Conservation (phyloP, 2,888 invertebrate genomes). For the Tetragonisca angustula region DNA sequence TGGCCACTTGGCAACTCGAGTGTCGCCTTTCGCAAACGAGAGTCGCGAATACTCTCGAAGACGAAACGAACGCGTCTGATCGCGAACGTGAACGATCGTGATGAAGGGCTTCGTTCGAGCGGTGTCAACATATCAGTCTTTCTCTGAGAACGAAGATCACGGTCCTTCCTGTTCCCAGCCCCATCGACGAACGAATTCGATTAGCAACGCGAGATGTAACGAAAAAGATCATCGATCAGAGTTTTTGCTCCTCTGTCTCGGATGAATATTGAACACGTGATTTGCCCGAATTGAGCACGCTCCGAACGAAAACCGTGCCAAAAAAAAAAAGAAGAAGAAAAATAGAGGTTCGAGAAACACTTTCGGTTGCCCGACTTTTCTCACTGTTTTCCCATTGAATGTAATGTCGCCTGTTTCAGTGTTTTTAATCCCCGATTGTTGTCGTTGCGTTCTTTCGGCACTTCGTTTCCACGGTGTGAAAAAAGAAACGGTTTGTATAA, state of each 20-base stretch:
- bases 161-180: constrained; percentile 1
- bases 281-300: neutral
- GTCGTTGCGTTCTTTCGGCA: neutral
- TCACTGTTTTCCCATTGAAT: neutral
- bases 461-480: no score
- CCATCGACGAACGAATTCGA: neutral
- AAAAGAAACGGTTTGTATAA: no score
- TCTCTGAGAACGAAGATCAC: constrained; percentile 30
- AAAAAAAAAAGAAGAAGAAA: neutral
- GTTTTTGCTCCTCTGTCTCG: neutral
- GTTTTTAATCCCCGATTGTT: neutral
- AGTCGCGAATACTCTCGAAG: no score
- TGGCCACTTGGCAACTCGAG: no score
- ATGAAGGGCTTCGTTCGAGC: constrained; percentile 27
- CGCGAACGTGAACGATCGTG: neutral
- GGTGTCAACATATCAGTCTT: constrained; percentile 59
- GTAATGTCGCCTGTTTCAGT: neutral
- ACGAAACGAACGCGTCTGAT: no score
- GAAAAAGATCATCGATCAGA: neutral
- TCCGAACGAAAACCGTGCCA: neutral
- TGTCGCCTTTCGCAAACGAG: no score
- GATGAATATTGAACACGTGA: neutral
- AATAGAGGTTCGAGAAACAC: neutral
- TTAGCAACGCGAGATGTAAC: neutral
- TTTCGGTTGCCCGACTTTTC: neutral